Conservation (phyloP, 2,113 vertebrate species). For the Fulmarus glacialis region DNA sequence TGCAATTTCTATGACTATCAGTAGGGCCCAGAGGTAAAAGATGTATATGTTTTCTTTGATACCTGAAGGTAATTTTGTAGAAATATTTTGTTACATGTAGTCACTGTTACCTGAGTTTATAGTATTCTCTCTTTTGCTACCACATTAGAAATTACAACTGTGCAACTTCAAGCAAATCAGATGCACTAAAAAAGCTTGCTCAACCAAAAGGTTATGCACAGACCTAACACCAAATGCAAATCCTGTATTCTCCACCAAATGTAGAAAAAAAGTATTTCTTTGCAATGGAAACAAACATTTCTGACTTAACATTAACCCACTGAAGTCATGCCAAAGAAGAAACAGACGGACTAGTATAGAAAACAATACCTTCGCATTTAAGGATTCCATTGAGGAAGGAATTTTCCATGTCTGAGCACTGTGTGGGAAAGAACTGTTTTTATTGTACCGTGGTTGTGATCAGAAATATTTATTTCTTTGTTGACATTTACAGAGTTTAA, state of each 20-base stretch:
- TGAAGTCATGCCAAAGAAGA: background rate
- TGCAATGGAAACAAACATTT: background rate
- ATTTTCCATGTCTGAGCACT: background rate
- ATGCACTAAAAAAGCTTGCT: background rate
- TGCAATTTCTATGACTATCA: background rate
- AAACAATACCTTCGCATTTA: background rate
- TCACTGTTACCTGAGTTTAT: background rate
- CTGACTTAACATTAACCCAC: background rate
- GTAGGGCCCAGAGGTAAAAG: background rate
- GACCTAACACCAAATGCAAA: background rate
- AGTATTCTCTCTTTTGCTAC: background rate
- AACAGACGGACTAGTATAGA: background rate
- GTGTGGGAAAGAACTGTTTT: background rate
- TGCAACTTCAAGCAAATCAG: background rate
- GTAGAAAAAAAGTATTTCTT: background rate
- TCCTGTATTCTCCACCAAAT: background rate
- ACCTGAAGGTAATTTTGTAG: background rate
- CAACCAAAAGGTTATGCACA: background rate
- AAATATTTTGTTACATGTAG: background rate
- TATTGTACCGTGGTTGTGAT: background rate
- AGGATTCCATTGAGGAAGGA: background rate
- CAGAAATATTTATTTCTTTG: background rate
- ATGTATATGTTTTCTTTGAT: background rate
- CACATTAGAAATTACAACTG: background rate
- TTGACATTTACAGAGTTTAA: conserved; percentile 13